Base-by-base conservation (phyloP, 1,140 invertebrate species). In the Cheumatopsyche charites region DNA sequence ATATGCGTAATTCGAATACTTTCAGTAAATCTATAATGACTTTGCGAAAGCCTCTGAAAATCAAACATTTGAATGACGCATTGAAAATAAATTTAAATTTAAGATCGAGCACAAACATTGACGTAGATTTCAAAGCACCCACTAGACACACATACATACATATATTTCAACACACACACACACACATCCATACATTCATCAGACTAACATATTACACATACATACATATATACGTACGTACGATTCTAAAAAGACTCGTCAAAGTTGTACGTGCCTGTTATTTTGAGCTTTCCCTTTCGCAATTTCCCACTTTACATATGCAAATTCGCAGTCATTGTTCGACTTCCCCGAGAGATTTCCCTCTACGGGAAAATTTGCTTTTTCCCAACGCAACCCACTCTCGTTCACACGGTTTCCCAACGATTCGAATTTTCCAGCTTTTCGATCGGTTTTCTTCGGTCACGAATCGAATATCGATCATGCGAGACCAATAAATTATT, bases 251-350 rank as follows among this genome's bases (percentile, higher is more conserved):
- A 26, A 26, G 55, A 58, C 55, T 58, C 55, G 55, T 58, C 55
- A 58, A 58, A 58, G 55, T 58, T 58, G 55, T 58, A 58, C 55
- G 55, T 58, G 55, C 55, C 55, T 58, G 55, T 58, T 58, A 58
- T 58, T 58, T 58, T 26, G 55, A 58, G 55, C 55, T 26, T 58
- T 58, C 55, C 55, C 55, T 58, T 58, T 25, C 55, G 55, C 55
- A 58, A 58, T 58, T 58, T 58, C 55, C 55, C 55, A 58, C 55
- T 58, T 58, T 58, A 58, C 55, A 58, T 58, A 58, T 58, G 55
- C 55, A 58, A 58, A 58, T 58, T 58, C 55, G 21, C 55, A 58
- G 55, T 58, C 55, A 58, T 58, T 58, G 55, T 58, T 58, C 55
- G 55, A 58, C 55, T 58, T 58, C 25, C 55, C 55, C 55, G 55